phyloP scores from a whole-genome alignment of 2,888 invertebrate species.

The Anthophora plumipes region DNA sequence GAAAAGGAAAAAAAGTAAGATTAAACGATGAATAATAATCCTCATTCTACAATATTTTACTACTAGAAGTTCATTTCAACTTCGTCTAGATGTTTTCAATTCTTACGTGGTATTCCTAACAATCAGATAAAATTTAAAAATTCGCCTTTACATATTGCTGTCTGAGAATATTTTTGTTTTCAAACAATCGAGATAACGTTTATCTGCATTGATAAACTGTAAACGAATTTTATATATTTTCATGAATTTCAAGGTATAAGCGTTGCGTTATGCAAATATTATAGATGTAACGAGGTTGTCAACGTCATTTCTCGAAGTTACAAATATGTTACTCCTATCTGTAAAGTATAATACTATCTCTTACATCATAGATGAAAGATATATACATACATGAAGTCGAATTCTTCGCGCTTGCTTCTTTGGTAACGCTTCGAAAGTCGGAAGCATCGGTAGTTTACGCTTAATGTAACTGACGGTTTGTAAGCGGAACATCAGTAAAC shows the following conservation, averaged over 20 bases:
- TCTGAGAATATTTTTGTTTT: too few relatives aligned
- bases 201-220: too few relatives aligned
- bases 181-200: too few relatives aligned
- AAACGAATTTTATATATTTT: too few relatives aligned
- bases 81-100: too few relatives aligned
- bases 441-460: slow-evolving; percentile 21
- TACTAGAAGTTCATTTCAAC: not conserved
- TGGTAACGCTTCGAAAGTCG: not conserved
- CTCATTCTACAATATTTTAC: not conserved
- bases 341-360: slow-evolving; percentile 26
- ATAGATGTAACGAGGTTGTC: too few relatives aligned
- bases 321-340: slow-evolving; percentile 32
- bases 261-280: too few relatives aligned
- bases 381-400: slow-evolving; percentile 8
- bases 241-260: too few relatives aligned
- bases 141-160: too few relatives aligned
- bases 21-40: not conserved
- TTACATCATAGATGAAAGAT: slow-evolving; percentile 40
- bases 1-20: too few relatives aligned
- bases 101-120: not conserved
- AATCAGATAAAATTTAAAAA: not conserved
- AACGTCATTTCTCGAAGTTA: not conserved
- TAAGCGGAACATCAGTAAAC: slow-evolving; percentile 40
- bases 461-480: slow-evolving; percentile 29
- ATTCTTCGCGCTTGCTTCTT: slow-evolving; percentile 1